phyloP scores from a whole-genome alignment of 2,888 invertebrate genomes.

The Caenorhabditis plicata region DNA sequence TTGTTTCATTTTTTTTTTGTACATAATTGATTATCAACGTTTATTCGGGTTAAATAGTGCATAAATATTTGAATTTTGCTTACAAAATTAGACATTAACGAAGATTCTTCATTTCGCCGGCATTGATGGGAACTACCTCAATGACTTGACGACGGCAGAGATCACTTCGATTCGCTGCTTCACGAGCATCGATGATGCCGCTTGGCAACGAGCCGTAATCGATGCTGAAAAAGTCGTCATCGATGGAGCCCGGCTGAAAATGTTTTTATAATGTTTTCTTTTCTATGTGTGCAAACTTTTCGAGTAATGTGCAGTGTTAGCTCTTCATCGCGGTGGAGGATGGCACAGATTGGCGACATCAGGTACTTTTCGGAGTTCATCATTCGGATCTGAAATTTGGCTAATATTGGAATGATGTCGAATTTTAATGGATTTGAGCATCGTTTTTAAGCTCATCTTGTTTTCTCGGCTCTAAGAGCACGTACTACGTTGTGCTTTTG shows the following conservation, averaged over 20 bases:
- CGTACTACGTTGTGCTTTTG: too few species aligned
- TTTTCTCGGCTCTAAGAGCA: too few species aligned
- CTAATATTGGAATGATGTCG: too few species aligned
- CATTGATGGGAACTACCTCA: slow-evolving; percentile 22
- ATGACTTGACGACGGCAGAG: slow-evolving; percentile 15
- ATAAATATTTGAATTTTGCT: too few species aligned
- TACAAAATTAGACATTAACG: too few species aligned
- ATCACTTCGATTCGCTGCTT: slow-evolving; percentile 14
- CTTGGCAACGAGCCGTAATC: slow-evolving; percentile 27
- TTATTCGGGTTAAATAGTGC: too few species aligned
- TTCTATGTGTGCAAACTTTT: neutral
- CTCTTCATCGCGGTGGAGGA: slow-evolving; percentile 21
- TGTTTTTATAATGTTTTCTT: neutral
- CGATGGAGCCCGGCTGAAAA: slow-evolving; percentile 2
- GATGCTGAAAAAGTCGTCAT: slow-evolving; percentile 24
- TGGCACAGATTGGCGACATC: slow-evolving; percentile 27
- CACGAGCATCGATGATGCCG: slow-evolving; percentile 27
- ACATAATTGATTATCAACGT: too few species aligned
- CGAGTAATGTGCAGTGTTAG: slow-evolving; percentile 21
- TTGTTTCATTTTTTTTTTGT: too few species aligned
- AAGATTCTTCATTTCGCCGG: slow-evolving; percentile 21
- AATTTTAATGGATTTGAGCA: too few species aligned
- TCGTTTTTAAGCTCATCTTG: too few species aligned
- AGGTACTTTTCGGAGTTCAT: slow-evolving; percentile 19
- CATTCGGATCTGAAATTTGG: slow-evolving; percentile 15